These are phyloP conservation scores for Anarrhichthys ocellatus DNA, from an alignment of 2,113 vertebrate genomes.

Conservation along the genomic window DNA sequence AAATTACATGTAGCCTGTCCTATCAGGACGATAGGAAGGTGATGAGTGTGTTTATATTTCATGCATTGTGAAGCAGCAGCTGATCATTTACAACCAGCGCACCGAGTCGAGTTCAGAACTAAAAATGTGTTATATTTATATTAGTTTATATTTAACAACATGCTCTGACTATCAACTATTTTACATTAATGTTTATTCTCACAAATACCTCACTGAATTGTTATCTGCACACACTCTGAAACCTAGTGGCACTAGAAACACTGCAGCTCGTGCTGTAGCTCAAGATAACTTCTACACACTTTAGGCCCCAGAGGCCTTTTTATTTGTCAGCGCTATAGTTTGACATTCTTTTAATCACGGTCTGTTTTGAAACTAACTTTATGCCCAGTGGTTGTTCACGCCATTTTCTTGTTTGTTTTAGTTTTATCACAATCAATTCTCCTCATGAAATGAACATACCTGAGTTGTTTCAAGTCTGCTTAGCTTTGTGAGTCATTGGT, in stretches of 20 bases:
- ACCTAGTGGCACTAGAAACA: not conserved
- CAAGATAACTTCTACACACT: slow-evolving; percentile 5
- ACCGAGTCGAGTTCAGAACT: not conserved
- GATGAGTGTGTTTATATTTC: not conserved
- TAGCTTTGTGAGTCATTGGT: slow-evolving; percentile 58
- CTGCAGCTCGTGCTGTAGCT: slow-evolving; percentile 8
- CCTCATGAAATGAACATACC: slow-evolving; percentile 54
- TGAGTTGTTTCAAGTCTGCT: slow-evolving; percentile 62
- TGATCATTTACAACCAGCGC: not conserved
- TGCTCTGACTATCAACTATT: not conserved
- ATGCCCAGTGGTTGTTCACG: slow-evolving; percentile 68
- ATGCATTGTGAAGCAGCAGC: not conserved
- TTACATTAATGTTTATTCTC: not conserved
- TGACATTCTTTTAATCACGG: slow-evolving; percentile 51
- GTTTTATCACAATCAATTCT: slow-evolving; percentile 56
- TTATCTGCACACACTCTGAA: not conserved
- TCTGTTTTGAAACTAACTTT: slow-evolving; percentile 40
- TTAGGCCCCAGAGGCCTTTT: not conserved
- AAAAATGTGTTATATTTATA: not conserved
- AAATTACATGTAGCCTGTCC: not conserved
- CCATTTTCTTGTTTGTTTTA: slow-evolving; percentile 72
- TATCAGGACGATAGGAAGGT: not conserved
- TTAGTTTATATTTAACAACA: not conserved
- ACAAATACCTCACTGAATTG: not conserved
- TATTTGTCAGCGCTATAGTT: slow-evolving; percentile 13